Evolutionary conservation across 2,113 vertebrate genomes (phyloP), one percentile per base, ranked within the genome.

Genomic region (Percina caprodes): DNA sequence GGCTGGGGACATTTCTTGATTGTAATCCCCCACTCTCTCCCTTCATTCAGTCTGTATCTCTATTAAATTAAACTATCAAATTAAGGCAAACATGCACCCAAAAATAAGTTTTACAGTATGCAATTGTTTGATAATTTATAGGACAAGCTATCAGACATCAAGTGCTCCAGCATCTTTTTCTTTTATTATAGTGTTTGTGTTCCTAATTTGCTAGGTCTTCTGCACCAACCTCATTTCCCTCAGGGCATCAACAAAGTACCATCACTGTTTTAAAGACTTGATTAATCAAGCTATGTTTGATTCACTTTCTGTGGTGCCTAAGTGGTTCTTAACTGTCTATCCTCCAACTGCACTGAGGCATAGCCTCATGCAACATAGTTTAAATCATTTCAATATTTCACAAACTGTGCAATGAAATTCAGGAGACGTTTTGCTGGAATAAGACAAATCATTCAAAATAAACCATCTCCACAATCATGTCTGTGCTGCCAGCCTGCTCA

Each of bases 241-340:
- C 23, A 52, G 55, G 85, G 49, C 76, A 73, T 76, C 81, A 83
- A 56, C 49, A 59, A 72, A 82, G 69, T 79, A 81, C 69, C 83
- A 89, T 82, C 69, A 76, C 18, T 74, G 80, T 80, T 89, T 88
- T 74, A 78, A 73, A 79, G 81, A 72, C 74, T 80, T 81, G 74
- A 89, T 65, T 81, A 79, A 85, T 90, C 81, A 59, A 77, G 76
- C 66, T 66, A 19, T 51, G 55, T 85, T 71, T 74, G 69, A 80
- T 69, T 78, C 78, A 49, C 77, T 83, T 60, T 77, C 63, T 39
- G 46, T 39, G 69, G 33, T 7, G 56, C 66, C 56, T 42, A 54
- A 85, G 52, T 65, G 58, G 13, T 18, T 48, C 30, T 24, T 45
- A 0, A 33, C 42, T 61, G 65, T 67, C 56, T 67, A 3, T 35